Evolutionary conservation across 1,140 invertebrate species (phyloP), one percentile per base, ranked within the genome.

Genomic region (Oedothorax gibbosus): DNA sequence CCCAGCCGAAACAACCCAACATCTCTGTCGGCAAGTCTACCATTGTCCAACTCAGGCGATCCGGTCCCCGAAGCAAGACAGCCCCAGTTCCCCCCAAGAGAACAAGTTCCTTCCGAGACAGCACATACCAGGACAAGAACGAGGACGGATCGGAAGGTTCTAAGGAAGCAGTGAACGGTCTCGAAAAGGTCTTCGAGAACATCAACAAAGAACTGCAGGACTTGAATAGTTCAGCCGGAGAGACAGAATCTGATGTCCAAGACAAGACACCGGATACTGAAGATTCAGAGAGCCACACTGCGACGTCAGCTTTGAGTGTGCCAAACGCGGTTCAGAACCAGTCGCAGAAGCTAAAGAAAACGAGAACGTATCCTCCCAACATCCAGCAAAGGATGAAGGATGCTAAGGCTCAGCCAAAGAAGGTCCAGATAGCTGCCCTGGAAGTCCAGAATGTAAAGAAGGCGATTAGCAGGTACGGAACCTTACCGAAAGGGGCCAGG

Each of bases 401-500:
- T 18, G 85, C 80, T 14, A 73, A 82, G 21, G 53, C 54, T 15
- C 79, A 85, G 35, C 64, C 66, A 8, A 87, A 86, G 90, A 92
- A 93, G 87, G 93, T 95, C 20, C 91, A 92, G 71, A 95, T 97
- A 79, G 96, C 95, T 86, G 95, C 97, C 15, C 91, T 99, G 85
- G 98, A 99, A 91, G 97, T 98, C 86, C 96, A 98, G 90, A 99
- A 99, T 92, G 97, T 99, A 77, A 96, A 97, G 88, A 93, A 96
- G 87, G 97, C 97, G 8, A 98, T 98, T 79, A 98, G 97, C 90
- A 93, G 96, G 35, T 99, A 98, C 89, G 98, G 98, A 5, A 99
- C 98, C 12, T 89, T 97, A 85, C 98, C 98, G 0, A 99, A 99
- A 91, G 97, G 96, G 69, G 96, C 96, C 9, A 92, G 97, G 57